These are phyloP conservation scores for Diplodus puntazzo DNA, from an alignment of 2,797 vertebrate genomes.

Conservation along the genomic window DNA sequence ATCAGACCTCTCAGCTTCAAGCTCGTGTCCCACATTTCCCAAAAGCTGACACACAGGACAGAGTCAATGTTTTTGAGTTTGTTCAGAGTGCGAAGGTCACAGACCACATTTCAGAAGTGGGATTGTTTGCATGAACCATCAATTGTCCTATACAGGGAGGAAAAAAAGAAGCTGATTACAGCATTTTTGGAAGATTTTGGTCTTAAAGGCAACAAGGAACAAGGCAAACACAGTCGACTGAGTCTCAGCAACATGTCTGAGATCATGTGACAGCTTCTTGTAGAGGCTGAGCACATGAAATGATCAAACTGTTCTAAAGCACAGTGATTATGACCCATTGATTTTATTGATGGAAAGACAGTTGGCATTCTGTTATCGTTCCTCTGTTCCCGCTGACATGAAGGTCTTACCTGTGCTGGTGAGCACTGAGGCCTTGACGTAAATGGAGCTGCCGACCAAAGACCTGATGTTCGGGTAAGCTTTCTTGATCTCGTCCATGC, in stretches of 20 bases:
- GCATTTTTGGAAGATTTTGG: slow-evolving; percentile 18
- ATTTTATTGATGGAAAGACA: not conserved
- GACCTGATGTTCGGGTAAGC: slow-evolving; percentile 67
- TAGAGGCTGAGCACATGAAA: not conserved
- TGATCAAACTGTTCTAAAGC: not conserved
- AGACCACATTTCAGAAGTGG: not conserved
- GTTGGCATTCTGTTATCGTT: not conserved
- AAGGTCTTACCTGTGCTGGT: slow-evolving; percentile 78
- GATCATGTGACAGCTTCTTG: not conserved
- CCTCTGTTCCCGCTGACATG: not conserved
- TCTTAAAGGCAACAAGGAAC: not conserved
- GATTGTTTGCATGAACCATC: not conserved
- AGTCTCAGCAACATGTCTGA: not conserved
- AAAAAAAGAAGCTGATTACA: slow-evolving; percentile 7
- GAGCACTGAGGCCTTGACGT: slow-evolving; percentile 84
- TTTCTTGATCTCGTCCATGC: slow-evolving; percentile 76
- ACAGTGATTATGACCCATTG: too few species aligned
- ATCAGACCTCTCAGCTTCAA: not conserved
- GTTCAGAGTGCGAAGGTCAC: slow-evolving; percentile 17
- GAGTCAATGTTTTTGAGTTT: not conserved
- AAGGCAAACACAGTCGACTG: not conserved
- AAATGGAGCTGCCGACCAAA: slow-evolving; percentile 79
- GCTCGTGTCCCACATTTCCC: not conserved
- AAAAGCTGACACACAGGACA: not conserved
- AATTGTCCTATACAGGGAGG: too few species aligned